phyloP scores from a whole-genome alignment of 2,888 invertebrate genomes.

The Cerceris rybyensis region DNA sequence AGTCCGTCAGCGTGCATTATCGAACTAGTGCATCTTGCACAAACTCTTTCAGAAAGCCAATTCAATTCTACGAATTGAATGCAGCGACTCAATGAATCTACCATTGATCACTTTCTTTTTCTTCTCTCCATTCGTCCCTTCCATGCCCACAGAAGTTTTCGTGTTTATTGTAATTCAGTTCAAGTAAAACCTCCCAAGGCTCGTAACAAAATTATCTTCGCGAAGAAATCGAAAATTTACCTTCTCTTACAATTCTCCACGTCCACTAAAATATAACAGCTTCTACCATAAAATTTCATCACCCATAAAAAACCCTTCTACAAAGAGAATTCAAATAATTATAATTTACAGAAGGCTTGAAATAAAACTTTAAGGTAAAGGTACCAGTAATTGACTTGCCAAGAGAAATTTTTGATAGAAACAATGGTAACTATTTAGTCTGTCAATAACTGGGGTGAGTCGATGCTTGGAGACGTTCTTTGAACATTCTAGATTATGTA shows the following conservation, averaged over 20 bases:
- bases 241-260: not conserved
- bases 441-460: too few relatives aligned
- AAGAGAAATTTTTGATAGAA: too few relatives aligned
- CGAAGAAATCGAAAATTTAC: too few relatives aligned
- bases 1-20: constrained; percentile 56
- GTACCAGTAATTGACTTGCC: too few relatives aligned
- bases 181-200: not conserved
- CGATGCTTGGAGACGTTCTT: too few relatives aligned
- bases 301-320: not conserved
- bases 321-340: too few relatives aligned
- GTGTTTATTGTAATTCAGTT: constrained; percentile 25
- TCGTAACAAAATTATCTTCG: too few relatives aligned
- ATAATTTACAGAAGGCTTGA: too few relatives aligned
- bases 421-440: too few relatives aligned
- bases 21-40: constrained; percentile 45
- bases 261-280: not conserved
- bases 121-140: not conserved
- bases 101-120: constrained; percentile 38
- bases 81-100: constrained; percentile 35
- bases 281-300: not conserved
- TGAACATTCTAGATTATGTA: too few relatives aligned
- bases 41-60: constrained; percentile 38
- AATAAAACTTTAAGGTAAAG: too few relatives aligned
- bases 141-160: constrained; percentile 16
- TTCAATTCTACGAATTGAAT: constrained; percentile 48